Evolutionary conservation across 2,888 invertebrate species (phyloP), one percentile per base, ranked within the genome.

Genomic region (Kryphioiulus occultus): DNA sequence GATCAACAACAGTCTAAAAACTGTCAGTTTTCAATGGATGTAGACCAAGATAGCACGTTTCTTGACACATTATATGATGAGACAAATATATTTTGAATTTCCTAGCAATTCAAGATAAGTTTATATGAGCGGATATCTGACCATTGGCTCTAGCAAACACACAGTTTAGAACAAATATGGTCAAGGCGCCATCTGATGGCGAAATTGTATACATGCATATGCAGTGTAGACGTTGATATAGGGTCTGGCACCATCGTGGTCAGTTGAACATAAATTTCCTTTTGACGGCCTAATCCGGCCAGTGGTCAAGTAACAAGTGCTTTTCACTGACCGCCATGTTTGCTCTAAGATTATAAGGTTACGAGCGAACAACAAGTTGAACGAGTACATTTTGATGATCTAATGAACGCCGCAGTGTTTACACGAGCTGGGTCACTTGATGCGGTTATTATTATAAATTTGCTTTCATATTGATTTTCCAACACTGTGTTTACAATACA

Each of bases 391-490:
- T 78, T 78, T 78, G 78, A 78, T 78, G 78, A 78, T 78, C 78
- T 78, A 78, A 78, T 78, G 78, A 78, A 78, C 78, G 78, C 78
- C 78, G 78, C 78, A 30, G 78, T 78, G 78, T 78, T 78, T 78
- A 78, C 78, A 78, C 78, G 78, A 78, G 78, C 78, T 9, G 78
- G 78, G 78, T 78, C 78, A 78, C 30, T 78, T 30, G 26, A 78
- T 78, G 78, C 78, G 78, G 78, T 78, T 78, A 78, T 78, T 78
- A 78, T 78, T 78, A 78, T 78, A 78, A 78, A 78, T 78, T 78
- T 78, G 30, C 78, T 78, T 78, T 78, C 30, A 15, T 78, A 78
- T 78, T 26, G 78, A 78, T 78, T 78, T 78, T 78, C 78, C 30
- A 78, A 78, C 78, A 15, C 78, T 30, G 78, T 68, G 59, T 78